These are phyloP conservation scores for Pseudomugil tenellus DNA, from an alignment of 2,797 vertebrate genomes.

Conservation along the genomic window DNA sequence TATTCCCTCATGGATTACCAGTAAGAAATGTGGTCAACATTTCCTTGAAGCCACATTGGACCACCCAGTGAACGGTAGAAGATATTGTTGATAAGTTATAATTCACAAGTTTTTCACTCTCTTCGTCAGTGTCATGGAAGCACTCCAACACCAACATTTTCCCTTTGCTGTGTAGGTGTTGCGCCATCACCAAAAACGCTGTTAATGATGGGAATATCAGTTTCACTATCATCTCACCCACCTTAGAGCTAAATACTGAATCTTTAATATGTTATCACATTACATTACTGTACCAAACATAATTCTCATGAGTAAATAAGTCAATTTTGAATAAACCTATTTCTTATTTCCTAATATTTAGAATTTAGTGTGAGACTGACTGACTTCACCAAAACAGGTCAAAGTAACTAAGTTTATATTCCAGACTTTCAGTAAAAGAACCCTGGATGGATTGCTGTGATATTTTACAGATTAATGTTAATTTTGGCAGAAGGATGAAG, in stretches of 20 bases:
- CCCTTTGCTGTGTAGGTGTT: neutral
- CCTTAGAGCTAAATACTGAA: too few species aligned
- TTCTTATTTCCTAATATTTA: neutral
- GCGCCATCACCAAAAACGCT: neutral
- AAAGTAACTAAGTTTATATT: neutral
- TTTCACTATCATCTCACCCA: neutral
- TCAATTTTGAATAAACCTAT: neutral
- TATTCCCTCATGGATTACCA: constrained; percentile 36
- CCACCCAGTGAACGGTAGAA: constrained; percentile 46
- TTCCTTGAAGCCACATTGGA: constrained; percentile 35
- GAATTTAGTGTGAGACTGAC: neutral
- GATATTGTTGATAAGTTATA: constrained; percentile 1
- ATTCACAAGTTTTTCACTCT: constrained; percentile 2
- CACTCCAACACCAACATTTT: neutral
- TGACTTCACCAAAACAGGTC: neutral
- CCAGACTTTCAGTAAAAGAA: too few species aligned
- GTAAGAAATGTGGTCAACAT: constrained; percentile 12
- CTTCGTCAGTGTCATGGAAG: constrained; percentile 13
- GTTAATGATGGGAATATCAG: neutral
- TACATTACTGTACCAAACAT: neutral
- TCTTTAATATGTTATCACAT: too few species aligned
- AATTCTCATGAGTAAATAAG: neutral
- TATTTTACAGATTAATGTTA: too few species aligned
- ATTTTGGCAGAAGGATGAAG: too few species aligned
- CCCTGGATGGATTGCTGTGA: too few species aligned